Percentiles rank a stretch among this genome's conserved stretches.
Conservation (phyloP, 2,113 vertebrate species). For the Notechis scutatus region DNA sequence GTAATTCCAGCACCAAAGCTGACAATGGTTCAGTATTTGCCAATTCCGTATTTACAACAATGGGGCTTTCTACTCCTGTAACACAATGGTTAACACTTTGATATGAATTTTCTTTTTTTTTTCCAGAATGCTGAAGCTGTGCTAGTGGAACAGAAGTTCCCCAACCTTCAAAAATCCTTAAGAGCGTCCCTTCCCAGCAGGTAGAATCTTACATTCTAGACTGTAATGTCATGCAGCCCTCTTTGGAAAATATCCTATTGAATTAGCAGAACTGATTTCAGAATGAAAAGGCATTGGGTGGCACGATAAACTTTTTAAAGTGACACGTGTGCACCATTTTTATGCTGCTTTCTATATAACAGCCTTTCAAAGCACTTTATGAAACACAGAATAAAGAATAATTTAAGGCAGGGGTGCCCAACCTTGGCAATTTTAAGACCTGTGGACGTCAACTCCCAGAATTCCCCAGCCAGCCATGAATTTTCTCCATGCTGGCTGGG, state of each 20-base stretch:
- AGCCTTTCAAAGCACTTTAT: neutral
- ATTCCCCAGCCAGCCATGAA: too few species aligned
- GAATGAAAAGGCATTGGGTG: too few species aligned
- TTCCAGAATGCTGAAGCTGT: neutral
- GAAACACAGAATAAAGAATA: neutral
- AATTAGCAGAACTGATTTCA: neutral
- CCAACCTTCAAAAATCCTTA: neutral
- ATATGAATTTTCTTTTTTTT: neutral
- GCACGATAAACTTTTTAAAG: neutral
- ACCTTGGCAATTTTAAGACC: too few species aligned
- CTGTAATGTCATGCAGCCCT: neutral
- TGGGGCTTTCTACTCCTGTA: neutral
- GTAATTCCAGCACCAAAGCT: neutral
- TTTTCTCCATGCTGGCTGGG: too few species aligned
- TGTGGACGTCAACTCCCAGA: too few species aligned
- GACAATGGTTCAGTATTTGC: too few species aligned
- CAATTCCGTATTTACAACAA: neutral
- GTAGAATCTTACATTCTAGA: neutral
- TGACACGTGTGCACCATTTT: neutral
- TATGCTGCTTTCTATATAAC: neutral
- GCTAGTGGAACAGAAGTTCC: neutral
- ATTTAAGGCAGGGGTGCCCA: neutral
- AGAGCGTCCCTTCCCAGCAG: neutral
- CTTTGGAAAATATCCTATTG: neutral
- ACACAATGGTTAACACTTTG: neutral